Evolutionary conservation across 2,797 vertebrate species (phyloP).

Genomic region (Kryptolebias ocellatus): DNA sequence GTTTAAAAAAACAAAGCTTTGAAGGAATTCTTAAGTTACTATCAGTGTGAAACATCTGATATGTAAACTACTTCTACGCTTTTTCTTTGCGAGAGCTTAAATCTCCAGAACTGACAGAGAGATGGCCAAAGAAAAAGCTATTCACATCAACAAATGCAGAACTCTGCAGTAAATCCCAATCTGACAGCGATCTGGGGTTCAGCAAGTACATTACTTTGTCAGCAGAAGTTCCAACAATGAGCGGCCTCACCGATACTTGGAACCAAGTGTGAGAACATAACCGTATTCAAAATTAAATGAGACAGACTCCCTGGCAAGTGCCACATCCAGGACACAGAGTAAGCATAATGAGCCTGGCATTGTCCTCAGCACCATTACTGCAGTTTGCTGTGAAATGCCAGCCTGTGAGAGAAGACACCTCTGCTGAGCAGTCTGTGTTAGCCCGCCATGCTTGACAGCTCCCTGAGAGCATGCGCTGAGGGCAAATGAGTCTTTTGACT

Average conservation of each 20-base stretch:
- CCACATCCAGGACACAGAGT: slow-evolving; percentile 46
- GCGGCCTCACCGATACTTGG: slow-evolving; percentile 35
- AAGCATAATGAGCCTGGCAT: slow-evolving; percentile 57
- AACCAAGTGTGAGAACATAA: slow-evolving; percentile 42
- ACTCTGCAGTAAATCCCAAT: slow-evolving; percentile 18
- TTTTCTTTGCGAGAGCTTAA: too few species aligned
- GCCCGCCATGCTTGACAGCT: slow-evolving; percentile 35
- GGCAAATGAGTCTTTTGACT: slow-evolving; percentile 40
- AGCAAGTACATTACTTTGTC: slow-evolving; percentile 37
- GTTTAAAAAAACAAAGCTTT: slow-evolving; percentile 18
- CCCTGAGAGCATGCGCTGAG: slow-evolving; percentile 6
- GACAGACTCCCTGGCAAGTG: slow-evolving; percentile 41
- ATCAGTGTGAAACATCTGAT: neutral
- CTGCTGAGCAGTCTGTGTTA: slow-evolving; percentile 36
- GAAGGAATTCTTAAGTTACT: too few species aligned
- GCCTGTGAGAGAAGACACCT: slow-evolving; percentile 41
- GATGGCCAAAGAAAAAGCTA: slow-evolving; percentile 20
- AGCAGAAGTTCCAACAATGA: slow-evolving; percentile 28
- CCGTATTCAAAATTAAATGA: slow-evolving; percentile 29
- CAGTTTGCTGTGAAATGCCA: slow-evolving; percentile 41
- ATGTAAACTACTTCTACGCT: too few species aligned
- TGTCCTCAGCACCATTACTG: slow-evolving; percentile 53
- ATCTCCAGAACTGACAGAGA: slow-evolving; percentile 21
- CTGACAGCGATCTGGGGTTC: slow-evolving; percentile 20
- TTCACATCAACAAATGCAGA: slow-evolving; percentile 21